Evolutionary conservation across 2,888 invertebrate genomes (phyloP).

Genomic region (Andrena chrysosceles): DNA sequence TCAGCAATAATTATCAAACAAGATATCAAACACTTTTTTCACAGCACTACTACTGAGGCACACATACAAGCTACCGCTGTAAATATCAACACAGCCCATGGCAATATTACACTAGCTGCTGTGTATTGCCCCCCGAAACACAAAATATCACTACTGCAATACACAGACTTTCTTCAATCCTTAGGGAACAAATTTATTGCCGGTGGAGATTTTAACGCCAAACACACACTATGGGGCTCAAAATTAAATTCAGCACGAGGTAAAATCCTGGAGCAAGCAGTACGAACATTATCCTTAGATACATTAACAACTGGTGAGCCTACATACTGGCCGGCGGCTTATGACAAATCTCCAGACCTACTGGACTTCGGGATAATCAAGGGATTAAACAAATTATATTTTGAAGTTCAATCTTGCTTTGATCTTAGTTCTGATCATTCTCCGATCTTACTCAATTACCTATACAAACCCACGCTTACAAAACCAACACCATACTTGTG

Average conservation of each 20-base stretch:
- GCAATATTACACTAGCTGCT: conserved; percentile 54
- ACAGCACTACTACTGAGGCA: background rate
- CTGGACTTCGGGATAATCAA: conserved; percentile 50
- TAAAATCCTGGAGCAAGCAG: too few species aligned
- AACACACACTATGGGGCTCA: conserved; percentile 64
- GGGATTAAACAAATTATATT: conserved; percentile 36
- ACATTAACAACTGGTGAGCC: conserved; percentile 62
- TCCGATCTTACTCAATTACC: conserved; percentile 34
- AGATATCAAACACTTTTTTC: conserved; percentile 50
- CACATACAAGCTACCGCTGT: conserved; percentile 21
- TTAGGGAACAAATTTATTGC: conserved; percentile 58
- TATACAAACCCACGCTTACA: background rate
- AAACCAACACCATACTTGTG: background rate
- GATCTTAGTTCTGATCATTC: conserved; percentile 62
- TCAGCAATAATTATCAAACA: conserved; percentile 60
- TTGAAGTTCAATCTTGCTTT: conserved; percentile 39
- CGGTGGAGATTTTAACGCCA: conserved; percentile 63
- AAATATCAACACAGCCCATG: conserved; percentile 38
- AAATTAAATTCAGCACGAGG: too few species aligned
- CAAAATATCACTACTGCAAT: conserved; percentile 58
- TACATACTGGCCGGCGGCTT: conserved; percentile 69
- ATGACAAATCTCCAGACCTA: conserved; percentile 64
- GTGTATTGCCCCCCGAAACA: conserved; percentile 71
- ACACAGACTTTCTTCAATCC: conserved; percentile 49
- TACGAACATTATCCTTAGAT: background rate